phyloP scores from a whole-genome alignment of 2,888 invertebrate genomes.

The Zaprionus bogoriensis region DNA sequence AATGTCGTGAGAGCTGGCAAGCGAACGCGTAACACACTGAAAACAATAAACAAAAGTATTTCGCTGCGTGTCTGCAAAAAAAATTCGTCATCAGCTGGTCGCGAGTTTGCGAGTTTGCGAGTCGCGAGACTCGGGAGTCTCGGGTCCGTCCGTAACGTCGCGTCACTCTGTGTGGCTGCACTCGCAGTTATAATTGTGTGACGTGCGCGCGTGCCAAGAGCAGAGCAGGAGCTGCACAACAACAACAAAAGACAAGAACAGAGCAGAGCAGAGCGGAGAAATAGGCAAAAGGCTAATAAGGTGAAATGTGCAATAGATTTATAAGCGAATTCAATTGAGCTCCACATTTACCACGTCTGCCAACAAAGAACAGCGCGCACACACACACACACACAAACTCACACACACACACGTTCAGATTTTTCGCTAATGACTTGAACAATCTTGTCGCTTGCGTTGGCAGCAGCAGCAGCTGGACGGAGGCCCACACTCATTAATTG shows the following conservation, averaged over 20 bases:
- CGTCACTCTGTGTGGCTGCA: slow-evolving; percentile 50
- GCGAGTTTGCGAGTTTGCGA: slow-evolving; percentile 9
- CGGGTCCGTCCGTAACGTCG: slow-evolving; percentile 30
- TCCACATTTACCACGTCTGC: slow-evolving; percentile 15
- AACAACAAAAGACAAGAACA: slow-evolving; percentile 10
- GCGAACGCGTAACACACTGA: slow-evolving; percentile 8
- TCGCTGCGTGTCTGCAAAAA: slow-evolving; percentile 42
- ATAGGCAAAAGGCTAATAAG: slow-evolving; percentile 51
- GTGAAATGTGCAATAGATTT: slow-evolving; percentile 54
- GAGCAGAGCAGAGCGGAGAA: too few relatives aligned
- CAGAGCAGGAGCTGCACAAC: slow-evolving; percentile 4
- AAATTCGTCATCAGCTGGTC: slow-evolving; percentile 74
- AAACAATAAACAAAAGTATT: slow-evolving; percentile 36
- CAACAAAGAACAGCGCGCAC: slow-evolving; percentile 42
- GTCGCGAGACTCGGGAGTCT: slow-evolving; percentile 25
- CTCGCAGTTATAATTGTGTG: slow-evolving; percentile 46
- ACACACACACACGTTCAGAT: neutral
- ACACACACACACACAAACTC: slow-evolving; percentile 3
- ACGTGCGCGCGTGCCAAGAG: slow-evolving; percentile 47
- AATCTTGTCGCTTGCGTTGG: slow-evolving; percentile 37
- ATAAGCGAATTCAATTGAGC: slow-evolving; percentile 39
- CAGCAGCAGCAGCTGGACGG: slow-evolving; percentile 36
- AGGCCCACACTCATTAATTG: slow-evolving; percentile 61
- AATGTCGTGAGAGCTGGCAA: slow-evolving; percentile 16
- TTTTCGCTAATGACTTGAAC: slow-evolving; percentile 38